Evolutionary conservation across 2,113 vertebrate genomes (phyloP).

Genomic region (Zosterops borbonicus): DNA sequence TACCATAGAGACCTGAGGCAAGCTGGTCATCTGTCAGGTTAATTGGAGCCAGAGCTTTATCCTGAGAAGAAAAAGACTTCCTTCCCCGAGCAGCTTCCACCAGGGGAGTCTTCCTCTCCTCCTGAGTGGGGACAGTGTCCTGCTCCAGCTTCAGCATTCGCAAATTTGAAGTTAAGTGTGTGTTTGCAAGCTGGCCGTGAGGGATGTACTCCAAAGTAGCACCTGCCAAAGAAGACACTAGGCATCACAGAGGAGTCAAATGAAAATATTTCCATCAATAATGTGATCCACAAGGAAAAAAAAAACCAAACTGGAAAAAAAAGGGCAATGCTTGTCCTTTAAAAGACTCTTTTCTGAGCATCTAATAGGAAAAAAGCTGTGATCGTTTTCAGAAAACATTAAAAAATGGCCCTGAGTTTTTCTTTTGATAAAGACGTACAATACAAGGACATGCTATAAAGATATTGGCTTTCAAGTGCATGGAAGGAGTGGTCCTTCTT

Average conservation of each 20-base stretch:
- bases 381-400: accelerated
- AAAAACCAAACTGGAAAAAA: too few relatives aligned
- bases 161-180: slow-evolving; percentile 33
- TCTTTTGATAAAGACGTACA: background rate
- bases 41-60: slow-evolving; percentile 73
- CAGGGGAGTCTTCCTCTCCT: slow-evolving; percentile 54
- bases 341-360: background rate
- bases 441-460: background rate
- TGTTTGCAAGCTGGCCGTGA: slow-evolving; percentile 41
- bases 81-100: slow-evolving; percentile 28
- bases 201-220: slow-evolving; percentile 41
- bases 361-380: background rate
- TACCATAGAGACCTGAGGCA: slow-evolving; percentile 85
- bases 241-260: background rate
- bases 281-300: background rate
- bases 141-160: slow-evolving; percentile 16
- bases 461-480: background rate
- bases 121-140: slow-evolving; percentile 40
- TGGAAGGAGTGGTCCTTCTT: background rate
- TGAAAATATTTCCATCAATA: background rate
- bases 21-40: slow-evolving; percentile 85
- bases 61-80: slow-evolving; percentile 58
- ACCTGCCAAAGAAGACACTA: slow-evolving; percentile 55
- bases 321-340: background rate
- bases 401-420: background rate